Percentiles rank a stretch among this genome's conserved stretches.
phyloP scores from a whole-genome alignment of 2,797 vertebrate genomes.

The Thamnophis elegans region DNA sequence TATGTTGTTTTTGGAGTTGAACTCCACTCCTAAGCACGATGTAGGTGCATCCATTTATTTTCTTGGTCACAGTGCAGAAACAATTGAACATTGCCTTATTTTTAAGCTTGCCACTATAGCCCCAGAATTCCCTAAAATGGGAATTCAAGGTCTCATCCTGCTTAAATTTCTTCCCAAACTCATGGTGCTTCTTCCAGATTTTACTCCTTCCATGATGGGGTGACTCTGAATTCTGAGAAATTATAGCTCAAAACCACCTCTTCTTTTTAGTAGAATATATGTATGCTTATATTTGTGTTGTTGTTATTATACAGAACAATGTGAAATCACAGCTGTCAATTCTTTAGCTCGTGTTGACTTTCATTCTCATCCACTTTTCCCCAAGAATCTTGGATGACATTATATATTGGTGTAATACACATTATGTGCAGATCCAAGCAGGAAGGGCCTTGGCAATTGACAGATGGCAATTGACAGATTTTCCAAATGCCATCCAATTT shows the following conservation, averaged over 20 bases:
- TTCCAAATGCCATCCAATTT: too few relatives aligned
- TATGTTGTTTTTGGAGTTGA: not conserved
- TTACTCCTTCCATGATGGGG: not conserved
- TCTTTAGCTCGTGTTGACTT: too few relatives aligned
- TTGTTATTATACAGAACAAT: too few relatives aligned
- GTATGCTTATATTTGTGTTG: not conserved
- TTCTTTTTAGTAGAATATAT: not conserved
- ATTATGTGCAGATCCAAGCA: too few relatives aligned
- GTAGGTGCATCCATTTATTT: not conserved
- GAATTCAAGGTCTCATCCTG: not conserved
- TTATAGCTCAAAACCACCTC: not conserved
- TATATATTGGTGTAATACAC: too few relatives aligned
- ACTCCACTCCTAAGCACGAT: not conserved
- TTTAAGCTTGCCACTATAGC: not conserved
- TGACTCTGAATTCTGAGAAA: not conserved
- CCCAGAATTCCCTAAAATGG: not conserved
- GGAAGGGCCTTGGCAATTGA: too few relatives aligned
- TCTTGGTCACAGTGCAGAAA: not conserved
- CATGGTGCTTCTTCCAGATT: not conserved
- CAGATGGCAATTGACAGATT: too few relatives aligned
- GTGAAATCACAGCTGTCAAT: too few relatives aligned
- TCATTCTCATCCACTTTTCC: too few relatives aligned
- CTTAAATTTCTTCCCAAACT: not conserved
- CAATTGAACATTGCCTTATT: not conserved
- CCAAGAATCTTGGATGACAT: too few relatives aligned